These are phyloP conservation scores for Genyomyrus donnyi DNA, from an alignment of 2,113 vertebrate species.

Conservation along the genomic window DNA sequence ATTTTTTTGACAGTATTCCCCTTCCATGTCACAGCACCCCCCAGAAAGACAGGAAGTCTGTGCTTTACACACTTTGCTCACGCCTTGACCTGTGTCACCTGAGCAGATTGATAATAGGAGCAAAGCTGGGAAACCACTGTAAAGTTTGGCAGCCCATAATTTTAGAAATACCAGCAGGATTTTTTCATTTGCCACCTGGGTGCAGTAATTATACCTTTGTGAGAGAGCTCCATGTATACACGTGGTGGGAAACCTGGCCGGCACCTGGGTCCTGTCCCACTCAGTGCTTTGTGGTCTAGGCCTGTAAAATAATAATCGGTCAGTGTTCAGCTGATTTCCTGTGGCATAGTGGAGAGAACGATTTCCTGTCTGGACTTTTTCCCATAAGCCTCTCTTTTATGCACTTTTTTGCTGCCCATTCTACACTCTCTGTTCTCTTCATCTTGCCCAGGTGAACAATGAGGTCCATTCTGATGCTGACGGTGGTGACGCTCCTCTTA, in stretches of 20 bases:
- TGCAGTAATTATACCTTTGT: background rate
- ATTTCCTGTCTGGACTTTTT: background rate
- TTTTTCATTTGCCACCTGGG: background rate
- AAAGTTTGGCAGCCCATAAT: background rate
- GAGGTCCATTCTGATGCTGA: slow-evolving; percentile 34
- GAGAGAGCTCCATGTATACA: background rate
- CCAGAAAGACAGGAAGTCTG: background rate
- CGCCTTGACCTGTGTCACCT: background rate
- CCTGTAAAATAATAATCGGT: background rate
- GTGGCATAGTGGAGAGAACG: background rate
- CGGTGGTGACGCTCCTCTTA: slow-evolving; percentile 50
- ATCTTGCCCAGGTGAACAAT: slow-evolving; percentile 43
- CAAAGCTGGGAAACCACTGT: background rate
- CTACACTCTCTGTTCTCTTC: background rate
- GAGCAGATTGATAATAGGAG: background rate
- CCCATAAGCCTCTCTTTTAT: background rate
- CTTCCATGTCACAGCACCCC: background rate
- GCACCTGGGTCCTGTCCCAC: background rate
- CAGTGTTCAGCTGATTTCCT: background rate
- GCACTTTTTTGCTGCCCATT: background rate
- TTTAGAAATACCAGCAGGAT: background rate
- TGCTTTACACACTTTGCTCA: background rate
- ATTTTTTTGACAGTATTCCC: background rate
- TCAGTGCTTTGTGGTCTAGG: background rate
- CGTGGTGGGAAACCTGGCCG: background rate